Percentiles rank a stretch among this genome's conserved stretches.
Evolutionary conservation across 2,113 vertebrate genomes (phyloP).

Genomic region (Macaca nemestrina): DNA sequence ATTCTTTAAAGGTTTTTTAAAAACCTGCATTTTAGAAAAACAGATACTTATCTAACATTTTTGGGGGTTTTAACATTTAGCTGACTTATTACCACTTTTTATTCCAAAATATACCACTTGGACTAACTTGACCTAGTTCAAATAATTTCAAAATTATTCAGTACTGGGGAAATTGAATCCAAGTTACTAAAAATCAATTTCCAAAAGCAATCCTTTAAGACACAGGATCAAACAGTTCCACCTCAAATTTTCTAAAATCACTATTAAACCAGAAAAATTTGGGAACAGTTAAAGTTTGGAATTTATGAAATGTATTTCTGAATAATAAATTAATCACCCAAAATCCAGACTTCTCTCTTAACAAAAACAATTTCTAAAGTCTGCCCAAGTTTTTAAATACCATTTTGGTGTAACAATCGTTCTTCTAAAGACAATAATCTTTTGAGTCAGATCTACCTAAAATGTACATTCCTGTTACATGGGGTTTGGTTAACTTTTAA

Average conservation of each 20-base stretch:
- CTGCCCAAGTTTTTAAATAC: background rate
- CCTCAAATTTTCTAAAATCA: conserved; percentile 6
- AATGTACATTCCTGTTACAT: background rate
- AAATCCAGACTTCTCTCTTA: background rate
- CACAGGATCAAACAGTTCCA: conserved; percentile 22
- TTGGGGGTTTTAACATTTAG: background rate
- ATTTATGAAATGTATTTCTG: conserved; percentile 4
- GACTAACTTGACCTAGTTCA: background rate
- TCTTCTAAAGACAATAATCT: conserved; percentile 26
- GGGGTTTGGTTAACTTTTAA: background rate
- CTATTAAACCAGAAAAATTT: background rate
- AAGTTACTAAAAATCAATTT: conserved; percentile 14
- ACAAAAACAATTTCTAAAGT: background rate
- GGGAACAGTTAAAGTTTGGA: background rate
- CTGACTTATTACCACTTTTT: background rate
- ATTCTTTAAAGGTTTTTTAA: conserved; percentile 17
- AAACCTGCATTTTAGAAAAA: conserved; percentile 32
- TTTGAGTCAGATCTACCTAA: background rate
- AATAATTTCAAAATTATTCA: conserved; percentile 37
- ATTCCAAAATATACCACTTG: background rate
- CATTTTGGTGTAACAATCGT: conserved; percentile 7
- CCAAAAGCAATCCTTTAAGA: background rate
- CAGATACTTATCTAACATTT: background rate
- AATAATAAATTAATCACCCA: conserved; percentile 22
- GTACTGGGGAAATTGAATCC: background rate